These are phyloP conservation scores for Miltochrista miniata DNA, from an alignment of 2,888 invertebrate genomes.

Conservation along the genomic window DNA sequence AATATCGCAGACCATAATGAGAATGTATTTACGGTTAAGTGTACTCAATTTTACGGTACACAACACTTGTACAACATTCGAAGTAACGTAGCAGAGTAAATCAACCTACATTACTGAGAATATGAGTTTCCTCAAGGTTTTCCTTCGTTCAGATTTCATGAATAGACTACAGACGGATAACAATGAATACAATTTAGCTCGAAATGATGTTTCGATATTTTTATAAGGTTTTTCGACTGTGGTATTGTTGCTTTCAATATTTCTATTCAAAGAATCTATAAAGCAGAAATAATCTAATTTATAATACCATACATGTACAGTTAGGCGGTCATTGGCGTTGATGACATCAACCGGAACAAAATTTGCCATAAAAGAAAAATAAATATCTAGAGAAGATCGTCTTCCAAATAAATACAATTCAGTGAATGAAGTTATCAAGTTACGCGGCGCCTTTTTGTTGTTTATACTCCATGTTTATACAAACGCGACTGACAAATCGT, in stretches of 20 bases:
- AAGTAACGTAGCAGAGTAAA: background rate
- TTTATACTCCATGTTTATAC: background rate
- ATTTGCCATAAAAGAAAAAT: background rate
- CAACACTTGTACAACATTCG: background rate
- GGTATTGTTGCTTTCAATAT: too few species aligned
- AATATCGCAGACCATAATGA: too few species aligned
- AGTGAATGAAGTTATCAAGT: background rate
- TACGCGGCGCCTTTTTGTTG: background rate
- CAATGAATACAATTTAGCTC: too few species aligned
- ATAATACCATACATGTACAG: too few species aligned
- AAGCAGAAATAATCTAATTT: too few species aligned
- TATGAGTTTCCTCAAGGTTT: slow-evolving; percentile 10
- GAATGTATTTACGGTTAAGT: too few species aligned
- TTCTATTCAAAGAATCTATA: too few species aligned
- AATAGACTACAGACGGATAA: too few species aligned
- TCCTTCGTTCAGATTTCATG: slow-evolving; percentile 15
- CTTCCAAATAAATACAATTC: background rate
- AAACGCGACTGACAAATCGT: background rate
- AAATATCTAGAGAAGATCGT: background rate
- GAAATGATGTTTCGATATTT: slow-evolving; percentile 10
- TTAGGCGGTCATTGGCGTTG: too few species aligned
- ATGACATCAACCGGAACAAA: too few species aligned
- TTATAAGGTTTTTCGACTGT: background rate
- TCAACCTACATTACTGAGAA: slow-evolving; percentile 9
- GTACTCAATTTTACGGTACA: too few species aligned